Evolutionary conservation across 1,140 invertebrate genomes (phyloP).

Genomic region (Scaptodrosophila lebanonensis): DNA sequence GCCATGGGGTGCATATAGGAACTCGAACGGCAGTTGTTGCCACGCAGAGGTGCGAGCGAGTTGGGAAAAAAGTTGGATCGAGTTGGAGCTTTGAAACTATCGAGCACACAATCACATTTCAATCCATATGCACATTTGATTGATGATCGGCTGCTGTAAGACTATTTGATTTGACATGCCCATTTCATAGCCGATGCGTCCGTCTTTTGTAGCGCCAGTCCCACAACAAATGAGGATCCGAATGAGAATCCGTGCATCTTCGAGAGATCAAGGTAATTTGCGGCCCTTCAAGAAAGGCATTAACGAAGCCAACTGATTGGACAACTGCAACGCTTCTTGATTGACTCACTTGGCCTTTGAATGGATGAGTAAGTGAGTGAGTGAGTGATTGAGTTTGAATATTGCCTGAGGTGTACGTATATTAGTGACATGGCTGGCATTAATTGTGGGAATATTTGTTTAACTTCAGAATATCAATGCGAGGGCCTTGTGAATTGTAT

Average conservation of each 20-base stretch:
- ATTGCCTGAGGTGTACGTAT: slow-evolving; percentile 21
- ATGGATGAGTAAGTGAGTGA: slow-evolving; percentile 28
- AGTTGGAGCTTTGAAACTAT: too few species aligned
- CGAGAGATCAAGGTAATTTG: slow-evolving; percentile 3
- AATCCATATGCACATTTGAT: too few species aligned
- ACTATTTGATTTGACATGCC: slow-evolving; percentile 8
- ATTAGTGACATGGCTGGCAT: slow-evolving; percentile 38
- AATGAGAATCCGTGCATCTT: too few species aligned
- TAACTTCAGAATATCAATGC: too few species aligned
- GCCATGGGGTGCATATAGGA: background rate
- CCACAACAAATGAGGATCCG: background rate
- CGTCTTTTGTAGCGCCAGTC: too few species aligned
- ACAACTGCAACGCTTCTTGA: slow-evolving; percentile 26
- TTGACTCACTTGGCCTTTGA: too few species aligned
- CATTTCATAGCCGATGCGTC: too few species aligned
- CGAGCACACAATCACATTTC: too few species aligned
- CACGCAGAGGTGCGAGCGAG: too few species aligned
- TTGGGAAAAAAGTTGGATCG: too few species aligned
- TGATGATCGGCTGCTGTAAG: slow-evolving; percentile 8
- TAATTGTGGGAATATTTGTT: too few species aligned
- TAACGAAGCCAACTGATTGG: slow-evolving; percentile 31
- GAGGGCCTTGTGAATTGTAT: background rate
- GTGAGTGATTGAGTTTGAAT: slow-evolving; percentile 40
- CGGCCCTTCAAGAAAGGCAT: slow-evolving; percentile 1
- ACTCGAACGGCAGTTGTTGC: too few species aligned